Base-by-base conservation (phyloP, 2,113 vertebrate genomes). In the Otolemur garnettii region DNA sequence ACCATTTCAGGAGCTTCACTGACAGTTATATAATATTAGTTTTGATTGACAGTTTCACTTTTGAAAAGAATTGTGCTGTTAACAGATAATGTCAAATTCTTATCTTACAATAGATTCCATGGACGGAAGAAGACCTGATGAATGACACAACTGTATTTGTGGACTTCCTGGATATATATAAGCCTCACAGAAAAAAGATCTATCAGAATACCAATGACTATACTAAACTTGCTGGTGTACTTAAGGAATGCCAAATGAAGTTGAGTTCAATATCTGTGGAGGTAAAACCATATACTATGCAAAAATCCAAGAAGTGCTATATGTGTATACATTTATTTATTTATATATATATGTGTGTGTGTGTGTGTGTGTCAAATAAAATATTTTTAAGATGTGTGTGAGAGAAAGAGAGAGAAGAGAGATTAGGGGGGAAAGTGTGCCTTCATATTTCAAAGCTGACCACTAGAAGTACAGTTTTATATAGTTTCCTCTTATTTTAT, bases 141-240 rank as follows among this genome's bases (percentile, higher is more conserved):
- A 95, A 87, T 8, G 96, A 98, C 7, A 33, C 98, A 4, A 60
- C 90, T 7, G 30, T 98, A 24, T 98, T 98, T 96, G 98, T 98
- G 64, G 98, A 98, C 87, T 98, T 98, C 92, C 28, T 98, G 95
- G 98, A 98, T 77, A 4, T 95, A 45, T 98, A 98, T 66, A 95
- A 93, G 17, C 4, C 97, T 62, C 72, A 92, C 4, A 95, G 57
- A 28, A 98, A 78, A 62, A 97, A 97, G 75, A 71, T 94, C 26
- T 98, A 98, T 92, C 97, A 88, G 89, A 97, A 96, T 7, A 97
- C 97, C 42, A 93, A 77, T 45, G 95, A 97, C 83, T 91, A 96
- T 17, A 64, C 90, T 59, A 97, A 97, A 94, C 97, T 98, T 24
- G 83, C 97, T 26, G 77, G 9, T 11, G 57, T 98, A 8, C 94